Evolutionary conservation across 2,888 invertebrate genomes (phyloP).

Genomic region (Hydroisotoma schaefferi): DNA sequence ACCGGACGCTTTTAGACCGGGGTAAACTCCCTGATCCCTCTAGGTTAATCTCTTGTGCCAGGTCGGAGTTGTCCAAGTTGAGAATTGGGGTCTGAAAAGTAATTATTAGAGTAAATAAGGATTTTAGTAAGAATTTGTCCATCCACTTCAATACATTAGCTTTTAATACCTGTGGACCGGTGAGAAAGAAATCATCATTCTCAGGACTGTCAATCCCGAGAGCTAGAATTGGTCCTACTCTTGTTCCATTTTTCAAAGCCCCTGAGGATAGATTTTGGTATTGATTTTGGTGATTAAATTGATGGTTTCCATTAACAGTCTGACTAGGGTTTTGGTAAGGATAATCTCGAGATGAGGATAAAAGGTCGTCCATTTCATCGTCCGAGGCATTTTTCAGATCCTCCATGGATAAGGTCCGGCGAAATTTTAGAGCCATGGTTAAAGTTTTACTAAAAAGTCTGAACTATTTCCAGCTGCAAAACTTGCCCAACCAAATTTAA

Average conservation of each 20-base stretch:
- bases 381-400: constrained; percentile 43
- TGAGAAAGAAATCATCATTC: constrained; percentile 37
- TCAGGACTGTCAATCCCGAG: constrained; percentile 35
- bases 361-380: constrained; percentile 46
- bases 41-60: constrained; percentile 1
- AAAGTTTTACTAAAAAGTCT: no score
- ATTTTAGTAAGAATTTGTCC: no score
- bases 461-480: no score
- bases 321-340: background rate
- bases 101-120: no score
- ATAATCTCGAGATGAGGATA: constrained; percentile 23
- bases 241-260: constrained; percentile 1
- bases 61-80: constrained; percentile 28
- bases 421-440: constrained; percentile 40
- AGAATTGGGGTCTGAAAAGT: constrained; percentile 41
- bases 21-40: constrained; percentile 21
- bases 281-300: background rate
- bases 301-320: background rate
- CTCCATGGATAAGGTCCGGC: constrained; percentile 43
- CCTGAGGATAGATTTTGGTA: background rate
- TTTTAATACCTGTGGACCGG: no score
- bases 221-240: constrained; percentile 27
- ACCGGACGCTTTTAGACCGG: constrained; percentile 44
- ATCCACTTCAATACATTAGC: no score
- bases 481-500: no score